Conservation (phyloP, 2,113 vertebrate genomes). For the Uropsilus gracilis region DNA sequence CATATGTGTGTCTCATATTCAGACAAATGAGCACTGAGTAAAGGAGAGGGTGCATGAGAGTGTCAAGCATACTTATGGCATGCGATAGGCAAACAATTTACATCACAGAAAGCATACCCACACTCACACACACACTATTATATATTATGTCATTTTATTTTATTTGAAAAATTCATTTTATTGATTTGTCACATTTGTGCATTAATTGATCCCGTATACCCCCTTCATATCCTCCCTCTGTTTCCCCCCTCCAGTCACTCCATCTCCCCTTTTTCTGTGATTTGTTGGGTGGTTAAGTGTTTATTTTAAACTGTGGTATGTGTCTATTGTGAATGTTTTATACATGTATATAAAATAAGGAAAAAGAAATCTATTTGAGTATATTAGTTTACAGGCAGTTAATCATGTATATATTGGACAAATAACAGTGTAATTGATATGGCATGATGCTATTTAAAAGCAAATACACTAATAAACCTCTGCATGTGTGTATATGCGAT, state of each 20-base stretch:
- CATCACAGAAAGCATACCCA: neutral
- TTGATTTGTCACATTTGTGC: too few species aligned
- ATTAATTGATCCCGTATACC: too few species aligned
- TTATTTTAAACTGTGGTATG: neutral
- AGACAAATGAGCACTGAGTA: neutral
- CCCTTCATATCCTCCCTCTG: too few species aligned
- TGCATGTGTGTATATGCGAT: neutral
- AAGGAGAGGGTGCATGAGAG: neutral
- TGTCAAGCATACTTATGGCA: neutral
- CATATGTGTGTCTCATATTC: neutral
- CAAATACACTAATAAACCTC: neutral
- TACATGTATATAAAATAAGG: neutral
- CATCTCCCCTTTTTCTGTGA: too few species aligned
- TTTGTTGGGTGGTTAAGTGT: too few species aligned
- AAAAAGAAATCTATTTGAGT: neutral
- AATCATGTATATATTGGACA: neutral
- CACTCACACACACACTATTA: neutral
- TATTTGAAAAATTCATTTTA: too few species aligned
- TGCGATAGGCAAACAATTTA: neutral
- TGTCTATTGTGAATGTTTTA: neutral
- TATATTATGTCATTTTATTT: neutral
- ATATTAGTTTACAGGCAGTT: neutral
- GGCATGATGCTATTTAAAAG: neutral
- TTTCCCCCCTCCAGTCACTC: too few species aligned
- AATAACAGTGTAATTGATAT: neutral